Conservation (phyloP, 2,888 invertebrate species). For the Drosophila prostipennis region DNA sequence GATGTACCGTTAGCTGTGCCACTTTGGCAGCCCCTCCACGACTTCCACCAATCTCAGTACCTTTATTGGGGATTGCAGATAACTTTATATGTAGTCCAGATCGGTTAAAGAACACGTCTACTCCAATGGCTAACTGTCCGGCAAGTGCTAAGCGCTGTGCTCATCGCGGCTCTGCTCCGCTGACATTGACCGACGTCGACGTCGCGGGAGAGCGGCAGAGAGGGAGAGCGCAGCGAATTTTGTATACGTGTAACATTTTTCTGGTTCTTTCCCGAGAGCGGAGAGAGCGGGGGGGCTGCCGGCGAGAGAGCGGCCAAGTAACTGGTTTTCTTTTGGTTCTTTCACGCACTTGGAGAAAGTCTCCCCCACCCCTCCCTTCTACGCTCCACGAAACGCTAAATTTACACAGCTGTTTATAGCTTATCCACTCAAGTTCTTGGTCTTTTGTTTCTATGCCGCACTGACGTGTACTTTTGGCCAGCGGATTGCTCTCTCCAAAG, state of each 20-base stretch:
- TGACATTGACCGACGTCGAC: slow-evolving; percentile 66
- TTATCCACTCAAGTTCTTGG: slow-evolving; percentile 10
- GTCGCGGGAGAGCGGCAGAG: slow-evolving; percentile 22
- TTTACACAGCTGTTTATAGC: slow-evolving; percentile 52
- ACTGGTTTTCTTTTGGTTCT: slow-evolving; percentile 59
- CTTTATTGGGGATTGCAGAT: neutral
- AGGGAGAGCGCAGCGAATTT: slow-evolving; percentile 38
- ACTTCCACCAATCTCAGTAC: neutral
- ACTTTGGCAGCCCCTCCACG: slow-evolving; percentile 41
- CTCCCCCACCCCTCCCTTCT: neutral
- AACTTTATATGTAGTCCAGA: neutral
- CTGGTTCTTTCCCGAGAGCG: slow-evolving; percentile 45
- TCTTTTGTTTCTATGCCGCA: slow-evolving; percentile 18
- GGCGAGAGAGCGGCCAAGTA: slow-evolving; percentile 25
- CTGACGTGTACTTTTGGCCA: slow-evolving; percentile 70
- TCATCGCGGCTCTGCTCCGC: slow-evolving; percentile 29
- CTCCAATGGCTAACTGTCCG: slow-evolving; percentile 43
- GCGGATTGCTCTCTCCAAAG: too few relatives aligned
- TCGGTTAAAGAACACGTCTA: slow-evolving; percentile 53
- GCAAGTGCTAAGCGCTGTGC: slow-evolving; percentile 59
- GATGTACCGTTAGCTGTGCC: slow-evolving; percentile 63
- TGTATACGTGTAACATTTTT: slow-evolving; percentile 77
- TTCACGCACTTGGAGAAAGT: slow-evolving; percentile 63
- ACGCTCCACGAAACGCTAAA: slow-evolving; percentile 10
- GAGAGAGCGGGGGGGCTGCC: slow-evolving; percentile 8